Evolutionary conservation across 2,113 vertebrate genomes (phyloP).

Genomic region (Capra hircus): DNA sequence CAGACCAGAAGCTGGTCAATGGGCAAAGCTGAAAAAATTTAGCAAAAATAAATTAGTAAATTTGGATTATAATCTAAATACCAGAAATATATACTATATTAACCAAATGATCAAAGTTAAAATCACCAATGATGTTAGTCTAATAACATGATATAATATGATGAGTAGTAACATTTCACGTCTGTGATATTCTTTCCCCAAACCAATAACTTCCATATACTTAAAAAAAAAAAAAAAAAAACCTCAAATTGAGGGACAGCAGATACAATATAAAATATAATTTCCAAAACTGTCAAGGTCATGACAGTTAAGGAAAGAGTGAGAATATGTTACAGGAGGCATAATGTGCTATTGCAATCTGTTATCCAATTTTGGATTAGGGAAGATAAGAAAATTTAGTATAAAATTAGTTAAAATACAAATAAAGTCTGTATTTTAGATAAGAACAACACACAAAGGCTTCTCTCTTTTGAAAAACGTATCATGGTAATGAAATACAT

Average conservation of each 20-base stretch:
- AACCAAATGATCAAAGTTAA: background rate
- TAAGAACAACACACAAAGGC: background rate
- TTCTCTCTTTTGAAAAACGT: background rate
- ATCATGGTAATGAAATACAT: background rate
- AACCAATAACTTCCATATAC: background rate
- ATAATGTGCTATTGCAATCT: background rate
- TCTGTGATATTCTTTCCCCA: background rate
- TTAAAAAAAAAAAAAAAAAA: background rate
- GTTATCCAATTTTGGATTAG: background rate
- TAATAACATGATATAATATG: background rate
- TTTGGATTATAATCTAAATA: background rate
- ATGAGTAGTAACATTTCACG: background rate
- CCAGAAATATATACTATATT: background rate
- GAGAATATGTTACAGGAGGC: background rate
- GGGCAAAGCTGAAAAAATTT: background rate
- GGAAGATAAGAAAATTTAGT: background rate
- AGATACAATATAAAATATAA: background rate
- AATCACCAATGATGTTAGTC: background rate
- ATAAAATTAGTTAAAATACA: background rate
- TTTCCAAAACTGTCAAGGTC: background rate
- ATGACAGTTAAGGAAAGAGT: background rate
- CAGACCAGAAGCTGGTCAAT: background rate
- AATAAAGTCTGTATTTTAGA: background rate
- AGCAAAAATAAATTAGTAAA: background rate
- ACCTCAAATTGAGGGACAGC: background rate